Base-by-base conservation (phyloP, 2,888 invertebrate species). In the Diaprepes abbreviatus region DNA sequence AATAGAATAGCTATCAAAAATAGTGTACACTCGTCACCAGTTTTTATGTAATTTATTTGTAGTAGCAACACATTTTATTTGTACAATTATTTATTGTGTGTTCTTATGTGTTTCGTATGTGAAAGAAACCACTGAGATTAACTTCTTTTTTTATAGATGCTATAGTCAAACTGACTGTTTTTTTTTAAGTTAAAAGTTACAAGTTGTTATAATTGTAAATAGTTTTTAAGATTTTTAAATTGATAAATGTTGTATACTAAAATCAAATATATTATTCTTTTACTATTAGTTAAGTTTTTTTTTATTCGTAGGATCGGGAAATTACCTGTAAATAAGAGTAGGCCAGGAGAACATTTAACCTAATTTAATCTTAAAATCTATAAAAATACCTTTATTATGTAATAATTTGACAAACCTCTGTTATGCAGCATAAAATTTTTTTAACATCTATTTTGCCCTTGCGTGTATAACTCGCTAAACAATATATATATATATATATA, bases 211-310 rank as follows among this genome's bases (percentile, higher is more conserved):
- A 43, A 45, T 16, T 58, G 50, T 66, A 66, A 31, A 59, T 52
- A 52, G 40, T 58, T 66, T 58, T 48, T 59, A 66, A 66, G 52
- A 38, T 58, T 55, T 65, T 55, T 45, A 17, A 43, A 35, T 43
- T 43, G 43, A 43, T 43, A 50, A 50, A 50, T 50, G 28, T 50
- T 28, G 16, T 35, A n/a, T 28, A 50, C 28, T 50, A 28, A 14
- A 17, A 19, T 43, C 38, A 64, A 64, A 64, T 64, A 64, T 64
- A 64, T 64, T 64, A 64, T 64, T 64, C 64, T 64, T 64, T 64
- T 64, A 64, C 55, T 54, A 64, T 33, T 21, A 54, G 9, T 10
- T 21, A 9, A 21, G 2, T 19, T 7, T 24, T 50, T 50, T 38
- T 40, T 14, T 5, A 14, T 28, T 45, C 10, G 33, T 3, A 10